Conservation (phyloP, 2,888 invertebrate genomes). For the Noctua comes region DNA sequence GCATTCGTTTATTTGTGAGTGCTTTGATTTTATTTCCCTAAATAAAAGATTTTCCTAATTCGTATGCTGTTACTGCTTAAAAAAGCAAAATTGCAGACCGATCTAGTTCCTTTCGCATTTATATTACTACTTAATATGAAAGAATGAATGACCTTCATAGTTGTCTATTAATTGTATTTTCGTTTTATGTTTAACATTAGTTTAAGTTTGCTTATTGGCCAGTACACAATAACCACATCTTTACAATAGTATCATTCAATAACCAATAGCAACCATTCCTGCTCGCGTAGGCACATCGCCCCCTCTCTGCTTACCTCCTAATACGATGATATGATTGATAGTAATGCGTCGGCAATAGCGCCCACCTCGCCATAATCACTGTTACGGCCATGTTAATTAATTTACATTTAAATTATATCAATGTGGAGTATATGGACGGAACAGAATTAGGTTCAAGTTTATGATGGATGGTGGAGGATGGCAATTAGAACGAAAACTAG, state of each 20-base stretch:
- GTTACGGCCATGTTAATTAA: conserved; percentile 52
- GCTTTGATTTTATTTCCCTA: neutral
- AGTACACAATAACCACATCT: neutral
- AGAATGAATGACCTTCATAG: neutral
- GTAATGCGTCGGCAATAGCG: conserved; percentile 11
- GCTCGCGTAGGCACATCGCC: conserved; percentile 53
- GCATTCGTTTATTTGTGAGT: neutral
- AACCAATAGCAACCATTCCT: conserved; percentile 39
- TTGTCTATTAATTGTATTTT: neutral
- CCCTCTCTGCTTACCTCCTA: conserved; percentile 43
- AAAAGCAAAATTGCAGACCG: neutral
- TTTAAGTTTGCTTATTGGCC: neutral
- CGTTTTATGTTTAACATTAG: neutral
- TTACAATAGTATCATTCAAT: neutral
- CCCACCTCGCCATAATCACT: conserved; percentile 53
- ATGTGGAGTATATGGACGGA: conserved; percentile 12
- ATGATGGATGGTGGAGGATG: conserved; percentile 34
- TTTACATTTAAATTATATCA: conserved; percentile 60
- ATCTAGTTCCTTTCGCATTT: neutral
- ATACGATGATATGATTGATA: conserved; percentile 53
- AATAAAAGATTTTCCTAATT: neutral
- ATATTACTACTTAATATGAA: neutral
- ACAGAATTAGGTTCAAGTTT: conserved; percentile 39
- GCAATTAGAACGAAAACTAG: conserved; percentile 15
- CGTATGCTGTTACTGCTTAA: neutral